These are phyloP conservation scores for Chrysopilus asiliformis DNA, from an alignment of 2,888 invertebrate species.

Conservation along the genomic window DNA sequence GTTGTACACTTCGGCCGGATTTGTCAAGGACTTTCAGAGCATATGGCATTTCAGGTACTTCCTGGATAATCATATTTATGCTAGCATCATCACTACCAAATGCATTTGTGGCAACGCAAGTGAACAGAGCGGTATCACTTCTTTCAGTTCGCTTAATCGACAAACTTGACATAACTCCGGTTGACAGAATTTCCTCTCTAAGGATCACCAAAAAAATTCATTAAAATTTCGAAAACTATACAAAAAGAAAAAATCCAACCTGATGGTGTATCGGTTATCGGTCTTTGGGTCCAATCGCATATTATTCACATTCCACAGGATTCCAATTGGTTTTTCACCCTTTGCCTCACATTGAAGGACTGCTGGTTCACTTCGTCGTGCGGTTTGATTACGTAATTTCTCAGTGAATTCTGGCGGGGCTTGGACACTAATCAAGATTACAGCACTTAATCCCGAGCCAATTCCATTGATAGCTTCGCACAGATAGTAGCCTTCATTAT, in stretches of 20 bases:
- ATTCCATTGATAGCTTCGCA: constrained; percentile 95
- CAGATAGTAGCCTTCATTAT: constrained; percentile 86
- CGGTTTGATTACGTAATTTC: constrained; percentile 81
- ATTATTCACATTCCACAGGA: constrained; percentile 90
- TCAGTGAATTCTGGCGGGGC: constrained; percentile 90
- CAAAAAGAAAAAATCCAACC: constrained; percentile 26
- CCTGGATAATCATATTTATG: constrained; percentile 89
- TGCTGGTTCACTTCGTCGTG: constrained; percentile 78
- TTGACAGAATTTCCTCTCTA: constrained; percentile 70
- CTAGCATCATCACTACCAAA: constrained; percentile 92
- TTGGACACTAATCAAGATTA: constrained; percentile 88
- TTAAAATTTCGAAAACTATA: background rate
- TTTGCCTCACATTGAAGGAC: constrained; percentile 85
- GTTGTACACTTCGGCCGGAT: constrained; percentile 77
- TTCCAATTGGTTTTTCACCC: constrained; percentile 89
- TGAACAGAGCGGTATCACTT: constrained; percentile 77
- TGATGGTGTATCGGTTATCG: constrained; percentile 71
- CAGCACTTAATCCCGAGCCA: constrained; percentile 87
- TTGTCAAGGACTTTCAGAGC: constrained; percentile 81
- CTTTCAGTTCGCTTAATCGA: constrained; percentile 83
- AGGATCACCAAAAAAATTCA: constrained; percentile 28
- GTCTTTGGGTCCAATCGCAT: constrained; percentile 81
- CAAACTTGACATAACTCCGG: constrained; percentile 76
- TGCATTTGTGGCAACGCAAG: constrained; percentile 85
- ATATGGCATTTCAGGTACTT: constrained; percentile 68